Conservation (phyloP, 2,797 vertebrate genomes). For the Synanceia verrucosa region DNA sequence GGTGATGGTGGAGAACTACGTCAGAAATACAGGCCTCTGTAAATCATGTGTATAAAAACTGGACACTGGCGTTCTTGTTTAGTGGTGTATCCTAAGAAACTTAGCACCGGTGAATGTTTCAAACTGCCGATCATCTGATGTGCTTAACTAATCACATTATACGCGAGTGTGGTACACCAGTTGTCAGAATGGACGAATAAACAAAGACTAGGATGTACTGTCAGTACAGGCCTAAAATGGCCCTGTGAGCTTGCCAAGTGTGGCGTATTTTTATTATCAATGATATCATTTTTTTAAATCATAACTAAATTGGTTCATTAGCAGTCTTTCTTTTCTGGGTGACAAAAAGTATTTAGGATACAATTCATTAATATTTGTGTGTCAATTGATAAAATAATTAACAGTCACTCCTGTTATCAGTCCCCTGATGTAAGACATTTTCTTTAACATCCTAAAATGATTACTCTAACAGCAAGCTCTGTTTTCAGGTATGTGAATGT, state of each 20-base stretch:
- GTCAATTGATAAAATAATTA: conserved; percentile 24
- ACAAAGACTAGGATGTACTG: conserved; percentile 81
- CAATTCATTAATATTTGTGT: conserved; percentile 9
- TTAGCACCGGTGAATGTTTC: not conserved
- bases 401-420: conserved; percentile 7
- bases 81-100: conserved; percentile 6
- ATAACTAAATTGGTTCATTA: not conserved
- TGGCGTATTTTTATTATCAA: conserved; percentile 83
- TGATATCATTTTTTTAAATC: conserved; percentile 33
- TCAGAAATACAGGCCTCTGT: conserved; percentile 80
- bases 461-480: not conserved
- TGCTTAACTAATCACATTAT: conserved; percentile 25
- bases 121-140: conserved; percentile 24
- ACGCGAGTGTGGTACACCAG: conserved; percentile 43
- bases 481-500: not conserved
- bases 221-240: conserved; percentile 84
- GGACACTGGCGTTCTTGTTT: conserved; percentile 24
- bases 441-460: not conserved
- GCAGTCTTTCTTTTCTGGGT: not conserved
- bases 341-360: not conserved
- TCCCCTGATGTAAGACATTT: conserved; percentile 10
- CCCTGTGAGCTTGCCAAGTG: conserved; percentile 80
- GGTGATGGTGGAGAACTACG: conserved; percentile 76
- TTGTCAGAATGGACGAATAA: conserved; percentile 77
- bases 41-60: conserved; percentile 53